Conservation (phyloP, 2,888 invertebrate species). For the Gortyna flavago region DNA sequence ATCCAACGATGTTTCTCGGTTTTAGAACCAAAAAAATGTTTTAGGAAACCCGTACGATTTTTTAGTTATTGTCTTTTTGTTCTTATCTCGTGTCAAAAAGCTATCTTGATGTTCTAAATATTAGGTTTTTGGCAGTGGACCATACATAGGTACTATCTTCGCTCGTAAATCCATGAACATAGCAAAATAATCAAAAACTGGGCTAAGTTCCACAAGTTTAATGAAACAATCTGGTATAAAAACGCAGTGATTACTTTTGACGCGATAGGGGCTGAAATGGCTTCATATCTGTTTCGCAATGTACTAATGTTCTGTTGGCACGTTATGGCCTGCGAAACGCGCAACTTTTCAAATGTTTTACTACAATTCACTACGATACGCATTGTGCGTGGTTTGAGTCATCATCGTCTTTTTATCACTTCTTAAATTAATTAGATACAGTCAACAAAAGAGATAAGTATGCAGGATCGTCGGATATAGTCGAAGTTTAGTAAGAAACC, state of each 20-base stretch:
- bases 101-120: background rate
- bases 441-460: too few relatives aligned
- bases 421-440: background rate
- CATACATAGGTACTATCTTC: background rate
- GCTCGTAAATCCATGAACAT: background rate
- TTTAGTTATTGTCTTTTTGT: background rate
- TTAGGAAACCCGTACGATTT: background rate
- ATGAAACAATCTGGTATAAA: constrained; percentile 58
- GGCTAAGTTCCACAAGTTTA: constrained; percentile 54
- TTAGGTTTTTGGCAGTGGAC: background rate
- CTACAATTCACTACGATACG: constrained; percentile 20
- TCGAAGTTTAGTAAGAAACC: too few relatives aligned
- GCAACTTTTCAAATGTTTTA: constrained; percentile 55
- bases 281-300: constrained; percentile 68
- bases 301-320: constrained; percentile 66
- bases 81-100: background rate
- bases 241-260: constrained; percentile 58
- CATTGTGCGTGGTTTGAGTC: constrained; percentile 20
- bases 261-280: constrained; percentile 63
- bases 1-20: background rate
- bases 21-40: background rate
- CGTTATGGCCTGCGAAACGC: constrained; percentile 68
- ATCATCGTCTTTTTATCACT: background rate
- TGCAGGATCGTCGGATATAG: too few relatives aligned
- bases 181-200: constrained; percentile 42